These are phyloP conservation scores for Phasia obesa DNA, from an alignment of 2,888 invertebrate species.

Conservation along the genomic window DNA sequence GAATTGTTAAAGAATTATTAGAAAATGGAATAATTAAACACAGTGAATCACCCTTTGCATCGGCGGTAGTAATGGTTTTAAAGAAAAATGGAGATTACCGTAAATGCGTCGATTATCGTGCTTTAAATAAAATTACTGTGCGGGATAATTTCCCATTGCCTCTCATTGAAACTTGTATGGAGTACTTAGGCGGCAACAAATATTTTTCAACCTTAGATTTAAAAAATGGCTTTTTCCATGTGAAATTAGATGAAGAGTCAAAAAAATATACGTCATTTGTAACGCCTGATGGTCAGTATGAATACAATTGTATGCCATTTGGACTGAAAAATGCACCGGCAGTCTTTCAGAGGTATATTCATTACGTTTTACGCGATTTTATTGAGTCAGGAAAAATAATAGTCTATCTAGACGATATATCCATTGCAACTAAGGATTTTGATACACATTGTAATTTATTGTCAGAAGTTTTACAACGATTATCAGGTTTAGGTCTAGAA, in stretches of 20 bases:
- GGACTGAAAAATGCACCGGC: conserved; percentile 39
- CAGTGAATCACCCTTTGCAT: conserved; percentile 34
- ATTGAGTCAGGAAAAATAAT: conserved; percentile 30
- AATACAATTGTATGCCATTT: conserved; percentile 48
- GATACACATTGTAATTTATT: background rate
- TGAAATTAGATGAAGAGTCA: conserved; percentile 31
- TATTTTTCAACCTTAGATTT: conserved; percentile 31
- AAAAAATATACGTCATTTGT: conserved; percentile 39
- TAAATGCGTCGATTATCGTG: no score
- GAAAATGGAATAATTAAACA: conserved; percentile 32
- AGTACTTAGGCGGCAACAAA: conserved; percentile 7
- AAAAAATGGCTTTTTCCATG: conserved; percentile 39
- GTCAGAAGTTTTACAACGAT: background rate
- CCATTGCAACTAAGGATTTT: background rate
- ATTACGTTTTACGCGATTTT: conserved; percentile 4
- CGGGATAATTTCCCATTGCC: background rate
- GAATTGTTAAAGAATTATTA: conserved; percentile 21
- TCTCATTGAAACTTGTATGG: no score
- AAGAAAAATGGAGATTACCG: conserved; percentile 21
- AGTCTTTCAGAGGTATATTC: conserved; percentile 30
- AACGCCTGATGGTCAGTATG: conserved; percentile 50
- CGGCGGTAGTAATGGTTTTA: conserved; percentile 20
- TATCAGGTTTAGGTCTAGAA: conserved; percentile 10
- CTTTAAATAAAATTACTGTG: background rate
- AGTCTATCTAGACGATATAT: conserved; percentile 36